Evolutionary conservation across 2,113 vertebrate genomes (phyloP), one percentile per base, ranked within the genome.

Genomic region (Ailuropoda melanoleuca): DNA sequence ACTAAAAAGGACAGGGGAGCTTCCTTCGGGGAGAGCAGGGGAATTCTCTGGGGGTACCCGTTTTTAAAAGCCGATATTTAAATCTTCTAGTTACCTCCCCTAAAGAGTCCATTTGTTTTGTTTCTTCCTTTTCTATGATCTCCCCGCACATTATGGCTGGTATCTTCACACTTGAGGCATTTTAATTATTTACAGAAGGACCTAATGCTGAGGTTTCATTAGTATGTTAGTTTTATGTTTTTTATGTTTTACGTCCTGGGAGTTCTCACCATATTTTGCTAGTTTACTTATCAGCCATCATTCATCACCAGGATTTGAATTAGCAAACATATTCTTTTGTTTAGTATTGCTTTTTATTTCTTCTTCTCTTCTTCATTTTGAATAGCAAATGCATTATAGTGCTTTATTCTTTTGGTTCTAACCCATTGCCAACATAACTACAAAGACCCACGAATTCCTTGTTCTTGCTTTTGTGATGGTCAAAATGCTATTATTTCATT

Each of bases 141-240:
- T 92, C 31, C 15, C 17, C 14, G 24, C 48, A 82, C 1, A 48
- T 1, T 75, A 46, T 48, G 58, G 72, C 43, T 93, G 39, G 24
- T 50, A 77, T n/a, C 75, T n/a, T 89, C 70, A 95, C 55, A 89
- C 48, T 55, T 53, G 11, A 92, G 46, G 88, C 46, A 56, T 93
- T 95, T 78, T 89, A 53, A 93, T 92, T 86, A 83, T 92, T 90
- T 90, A 66, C n/a, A 93, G 23, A 90, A 77, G 64, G 2, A 60
- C 31, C 62, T 31, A 66, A 17, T 66, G 62, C 62, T 66, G 62
- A 66, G 6, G 62, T 66, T 82, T 89, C 37, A 77, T 83, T 95
- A 95, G 12, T 19, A 31, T 72, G 7, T 39, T 84, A 19, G 13
- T 89, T 97, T 93, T 90, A n/a, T 83, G 78, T 46, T 86, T 93